These are phyloP conservation scores for Perccottus glenii DNA, from an alignment of 2,113 vertebrate genomes.

Conservation along the genomic window DNA sequence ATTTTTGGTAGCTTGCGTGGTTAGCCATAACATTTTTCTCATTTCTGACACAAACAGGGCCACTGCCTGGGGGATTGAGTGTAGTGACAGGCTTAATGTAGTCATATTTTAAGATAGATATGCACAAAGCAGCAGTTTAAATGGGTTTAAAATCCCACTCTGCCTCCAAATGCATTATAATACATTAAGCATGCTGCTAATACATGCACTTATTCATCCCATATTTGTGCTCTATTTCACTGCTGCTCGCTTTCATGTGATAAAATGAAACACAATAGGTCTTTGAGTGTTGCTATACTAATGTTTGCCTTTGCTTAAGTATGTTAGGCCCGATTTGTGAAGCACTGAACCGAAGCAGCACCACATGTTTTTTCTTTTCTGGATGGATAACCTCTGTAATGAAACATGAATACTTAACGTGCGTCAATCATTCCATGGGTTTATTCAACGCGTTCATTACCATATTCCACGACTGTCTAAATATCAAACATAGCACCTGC, in stretches of 20 bases:
- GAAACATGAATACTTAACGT: constrained; percentile 53
- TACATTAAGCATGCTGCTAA: constrained; percentile 7
- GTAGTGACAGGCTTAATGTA: constrained; percentile 33
- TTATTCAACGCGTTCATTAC: constrained; percentile 27
- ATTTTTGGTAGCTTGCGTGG: constrained; percentile 8
- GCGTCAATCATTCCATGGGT: constrained; percentile 46
- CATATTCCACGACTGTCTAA: constrained; percentile 16
- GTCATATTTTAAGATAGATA: constrained; percentile 23
- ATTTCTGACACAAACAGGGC: constrained; percentile 22
- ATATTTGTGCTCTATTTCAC: constrained; percentile 35
- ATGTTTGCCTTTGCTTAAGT: constrained; percentile 58
- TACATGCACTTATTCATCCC: too few relatives aligned
- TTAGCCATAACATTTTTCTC: constrained; percentile 11
- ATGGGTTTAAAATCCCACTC: constrained; percentile 2
- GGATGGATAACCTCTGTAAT: constrained; percentile 59
- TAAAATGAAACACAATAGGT: constrained; percentile 28
- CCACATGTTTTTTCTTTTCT: constrained; percentile 17
- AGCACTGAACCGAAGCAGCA: constrained; percentile 43
- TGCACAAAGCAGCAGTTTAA: constrained; percentile 4
- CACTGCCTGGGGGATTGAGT: neutral
- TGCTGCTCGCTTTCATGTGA: constrained; percentile 36
- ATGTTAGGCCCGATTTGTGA: constrained; percentile 42
- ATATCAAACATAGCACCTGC: neutral
- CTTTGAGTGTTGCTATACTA: constrained; percentile 16
- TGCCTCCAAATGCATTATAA: constrained; percentile 6